Percentiles rank a stretch among this genome's conserved stretches.
Evolutionary conservation across 2,113 vertebrate genomes (phyloP).

Genomic region (Calyptommatus sinebrachiatus): DNA sequence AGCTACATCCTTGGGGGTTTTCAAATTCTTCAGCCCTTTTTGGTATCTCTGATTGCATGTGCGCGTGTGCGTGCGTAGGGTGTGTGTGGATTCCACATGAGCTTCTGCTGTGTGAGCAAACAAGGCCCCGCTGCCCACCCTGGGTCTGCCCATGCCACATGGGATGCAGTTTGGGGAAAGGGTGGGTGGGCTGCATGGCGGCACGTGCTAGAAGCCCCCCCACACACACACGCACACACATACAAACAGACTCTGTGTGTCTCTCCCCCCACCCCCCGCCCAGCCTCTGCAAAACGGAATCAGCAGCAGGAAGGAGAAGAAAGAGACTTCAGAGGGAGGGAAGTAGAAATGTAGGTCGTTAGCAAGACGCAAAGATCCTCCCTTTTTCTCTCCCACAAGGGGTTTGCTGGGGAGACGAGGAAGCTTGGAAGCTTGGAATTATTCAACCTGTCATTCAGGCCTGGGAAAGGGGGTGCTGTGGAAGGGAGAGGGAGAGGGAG

Average conservation of each 20-base stretch:
- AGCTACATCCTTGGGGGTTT: too few species aligned
- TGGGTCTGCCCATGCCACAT: neutral
- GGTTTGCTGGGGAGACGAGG: neutral
- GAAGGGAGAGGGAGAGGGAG: neutral
- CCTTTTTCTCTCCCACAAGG: neutral
- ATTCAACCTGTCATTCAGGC: slow-evolving; percentile 11
- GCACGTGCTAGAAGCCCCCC: too few species aligned
- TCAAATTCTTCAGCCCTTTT: too few species aligned
- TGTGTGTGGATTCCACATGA: too few species aligned
- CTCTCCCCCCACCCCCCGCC: too few species aligned
- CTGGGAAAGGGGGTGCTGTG: neutral
- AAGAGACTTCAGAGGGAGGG: neutral
- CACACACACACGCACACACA: too few species aligned
- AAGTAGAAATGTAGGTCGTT: slow-evolving; percentile 18
- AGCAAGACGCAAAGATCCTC: neutral
- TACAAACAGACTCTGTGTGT: too few species aligned
- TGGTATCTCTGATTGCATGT: too few species aligned
- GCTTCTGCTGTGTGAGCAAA: neutral
- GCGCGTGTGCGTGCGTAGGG: too few species aligned
- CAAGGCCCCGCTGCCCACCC: neutral
- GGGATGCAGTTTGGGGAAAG: neutral
- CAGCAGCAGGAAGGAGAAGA: neutral
- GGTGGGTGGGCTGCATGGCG: too few species aligned
- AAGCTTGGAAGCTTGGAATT: slow-evolving; percentile 3
- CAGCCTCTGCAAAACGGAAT: neutral